These are phyloP conservation scores for Hypocryptadius cinnamomeus DNA, from an alignment of 2,113 vertebrate species.

Conservation along the genomic window DNA sequence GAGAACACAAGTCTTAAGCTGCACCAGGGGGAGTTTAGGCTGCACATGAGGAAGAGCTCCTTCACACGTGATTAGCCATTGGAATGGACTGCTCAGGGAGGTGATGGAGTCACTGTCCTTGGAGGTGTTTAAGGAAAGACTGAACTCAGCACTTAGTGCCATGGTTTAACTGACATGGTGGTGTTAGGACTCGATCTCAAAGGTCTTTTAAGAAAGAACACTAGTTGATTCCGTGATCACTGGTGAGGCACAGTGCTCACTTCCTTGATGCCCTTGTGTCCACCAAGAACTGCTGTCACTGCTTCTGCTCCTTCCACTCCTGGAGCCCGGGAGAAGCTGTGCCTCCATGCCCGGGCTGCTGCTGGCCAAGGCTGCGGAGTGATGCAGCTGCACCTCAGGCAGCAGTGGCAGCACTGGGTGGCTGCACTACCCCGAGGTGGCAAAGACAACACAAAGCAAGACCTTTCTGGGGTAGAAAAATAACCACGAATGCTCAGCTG, in stretches of 20 bases:
- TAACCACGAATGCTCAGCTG: neutral
- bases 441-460: neutral
- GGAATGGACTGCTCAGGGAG: neutral
- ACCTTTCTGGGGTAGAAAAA: neutral
- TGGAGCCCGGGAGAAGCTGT: rapidly evolving
- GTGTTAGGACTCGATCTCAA: neutral
- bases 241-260: rapidly evolving
- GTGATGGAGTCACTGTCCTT: neutral
- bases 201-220: neutral
- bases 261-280: too few species aligned
- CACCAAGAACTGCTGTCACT: rapidly evolving
- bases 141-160: neutral
- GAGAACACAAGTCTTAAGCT: neutral
- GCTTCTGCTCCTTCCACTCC: neutral
- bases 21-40: neutral
- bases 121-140: neutral
- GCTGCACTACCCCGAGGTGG: neutral
- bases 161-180: neutral
- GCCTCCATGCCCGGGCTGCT: rapidly evolving
- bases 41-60: neutral
- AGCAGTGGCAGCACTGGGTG: rapidly evolving
- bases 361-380: neutral
- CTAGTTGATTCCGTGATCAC: neutral
- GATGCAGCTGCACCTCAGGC: rapidly evolving
- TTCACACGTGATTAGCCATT: neutral